These are phyloP conservation scores for Drosophila macrospina DNA, from an alignment of 2,888 invertebrate species.

Conservation along the genomic window DNA sequence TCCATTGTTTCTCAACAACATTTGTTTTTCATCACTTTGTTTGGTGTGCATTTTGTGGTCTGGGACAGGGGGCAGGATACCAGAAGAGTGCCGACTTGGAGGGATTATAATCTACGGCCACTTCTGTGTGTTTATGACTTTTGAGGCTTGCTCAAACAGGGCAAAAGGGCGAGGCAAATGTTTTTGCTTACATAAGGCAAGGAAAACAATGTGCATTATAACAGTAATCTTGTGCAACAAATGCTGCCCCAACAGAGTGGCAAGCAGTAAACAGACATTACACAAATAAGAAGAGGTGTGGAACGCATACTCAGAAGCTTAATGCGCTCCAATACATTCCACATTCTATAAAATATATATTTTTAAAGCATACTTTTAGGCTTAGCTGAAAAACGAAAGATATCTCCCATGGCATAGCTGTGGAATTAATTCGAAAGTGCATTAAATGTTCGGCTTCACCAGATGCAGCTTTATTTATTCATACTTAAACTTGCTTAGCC, in stretches of 20 bases:
- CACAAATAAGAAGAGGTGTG: neutral
- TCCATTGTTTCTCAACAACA: constrained; percentile 74
- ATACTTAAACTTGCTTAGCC: constrained; percentile 39
- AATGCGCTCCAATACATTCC: no score
- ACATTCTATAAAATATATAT: no score
- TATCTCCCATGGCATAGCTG: neutral
- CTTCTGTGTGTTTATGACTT: constrained; percentile 65
- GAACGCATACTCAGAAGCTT: neutral
- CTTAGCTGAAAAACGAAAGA: no score
- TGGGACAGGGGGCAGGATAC: neutral
- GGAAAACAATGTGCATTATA: constrained; percentile 50
- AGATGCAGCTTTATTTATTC: neutral
- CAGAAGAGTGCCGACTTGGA: neutral
- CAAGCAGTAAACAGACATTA: neutral
- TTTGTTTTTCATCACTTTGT: constrained; percentile 79
- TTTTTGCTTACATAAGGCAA: constrained; percentile 43
- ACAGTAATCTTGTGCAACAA: constrained; percentile 45
- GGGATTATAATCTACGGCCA: constrained; percentile 53
- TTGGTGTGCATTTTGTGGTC: constrained; percentile 60
- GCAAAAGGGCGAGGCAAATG: constrained; percentile 52
- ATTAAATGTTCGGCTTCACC: neutral
- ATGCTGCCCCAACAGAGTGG: constrained; percentile 31
- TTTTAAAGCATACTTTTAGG: no score
- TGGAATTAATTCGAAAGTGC: neutral
- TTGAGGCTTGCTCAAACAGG: constrained; percentile 30